Evolutionary conservation across 2,888 invertebrate species (phyloP), one percentile per base, ranked within the genome.

Genomic region (Dicyrtoma fusca): DNA sequence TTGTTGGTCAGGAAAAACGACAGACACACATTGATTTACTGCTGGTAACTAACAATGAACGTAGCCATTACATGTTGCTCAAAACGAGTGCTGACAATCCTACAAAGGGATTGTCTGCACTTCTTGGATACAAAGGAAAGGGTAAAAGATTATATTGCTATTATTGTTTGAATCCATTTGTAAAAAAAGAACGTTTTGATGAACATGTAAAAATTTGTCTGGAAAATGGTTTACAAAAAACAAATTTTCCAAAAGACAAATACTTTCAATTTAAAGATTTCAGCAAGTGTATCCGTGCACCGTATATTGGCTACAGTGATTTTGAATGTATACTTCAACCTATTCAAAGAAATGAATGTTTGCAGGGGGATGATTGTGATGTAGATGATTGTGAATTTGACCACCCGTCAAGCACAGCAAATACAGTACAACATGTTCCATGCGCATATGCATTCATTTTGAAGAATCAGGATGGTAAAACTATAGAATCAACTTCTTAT

Each of bases 391-490:
- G 53, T 53, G 19, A 19, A 4, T 19, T 19, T n/a, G 53, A 53
- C 10, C 53, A 53, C 21, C 53, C 53, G 10, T 1, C 6, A 5
- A 26, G 25, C n/a, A 25, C 61, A 2, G 6, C 14, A 21, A 10
- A 10, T 8, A 61, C 25, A 26, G 8, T 11, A 1, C 3, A 42
- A 21, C 75, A 73, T 51, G 19, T 17, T 13, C 62, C 70, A 0
- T 70, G 61, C 44, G 75, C 74, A 0, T 75, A 70, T 63, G 3
- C 63, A 3, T 72, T 61, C n/a, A n/a, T n/a, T n/a, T n/a, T n/a
- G 47, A 17, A 11, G 21, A 19, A 17, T 19, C 3, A 19, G 23
- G 19, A 19, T 1, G 21, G 13, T 19, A 23, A 6, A 1, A 19
- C 13, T 4, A 23, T 11, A 19, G 19, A 53, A 19, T n/a, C n/a